Conservation (phyloP, 2,888 invertebrate genomes). For the Bembecia ichneumoniformis region DNA sequence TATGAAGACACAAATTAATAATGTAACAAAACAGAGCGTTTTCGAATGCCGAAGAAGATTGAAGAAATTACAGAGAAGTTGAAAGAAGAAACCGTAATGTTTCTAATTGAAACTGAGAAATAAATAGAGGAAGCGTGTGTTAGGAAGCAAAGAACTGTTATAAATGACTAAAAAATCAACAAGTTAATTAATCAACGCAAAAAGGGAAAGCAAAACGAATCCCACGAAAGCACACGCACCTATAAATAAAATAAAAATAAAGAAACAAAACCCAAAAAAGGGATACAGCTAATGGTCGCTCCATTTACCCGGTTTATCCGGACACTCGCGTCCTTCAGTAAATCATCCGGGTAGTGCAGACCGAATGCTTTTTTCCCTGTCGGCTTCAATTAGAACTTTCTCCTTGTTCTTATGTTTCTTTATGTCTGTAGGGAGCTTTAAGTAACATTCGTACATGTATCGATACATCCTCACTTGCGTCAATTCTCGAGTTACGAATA, state of each 20-base stretch:
- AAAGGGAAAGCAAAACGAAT: slow-evolving; percentile 13
- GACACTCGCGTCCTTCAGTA: slow-evolving; percentile 31
- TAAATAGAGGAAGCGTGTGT: too few species aligned
- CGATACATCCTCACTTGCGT: background rate
- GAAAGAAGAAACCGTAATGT: too few species aligned
- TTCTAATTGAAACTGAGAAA: too few species aligned
- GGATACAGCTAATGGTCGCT: slow-evolving; percentile 40
- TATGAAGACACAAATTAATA: too few species aligned
- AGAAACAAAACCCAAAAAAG: slow-evolving; percentile 19
- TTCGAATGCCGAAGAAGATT: too few species aligned
- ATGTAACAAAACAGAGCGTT: too few species aligned
- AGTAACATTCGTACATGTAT: background rate
- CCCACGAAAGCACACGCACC: slow-evolving; percentile 15
- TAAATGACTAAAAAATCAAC: slow-evolving; percentile 7
- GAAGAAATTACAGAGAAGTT: too few species aligned
- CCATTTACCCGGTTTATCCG: slow-evolving; percentile 44
- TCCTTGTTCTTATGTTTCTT: slow-evolving; percentile 4
- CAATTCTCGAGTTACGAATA: background rate
- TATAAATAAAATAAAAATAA: slow-evolving; percentile 27
- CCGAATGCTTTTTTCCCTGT: slow-evolving; percentile 21
- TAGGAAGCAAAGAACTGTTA: too few species aligned
- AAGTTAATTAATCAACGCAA: slow-evolving; percentile 31
- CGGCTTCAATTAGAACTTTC: slow-evolving; percentile 29
- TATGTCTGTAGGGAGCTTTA: background rate
- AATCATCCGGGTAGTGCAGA: slow-evolving; percentile 27